phyloP scores from a whole-genome alignment of 1,140 invertebrate species.

The Rhynchophorus ferrugineus region DNA sequence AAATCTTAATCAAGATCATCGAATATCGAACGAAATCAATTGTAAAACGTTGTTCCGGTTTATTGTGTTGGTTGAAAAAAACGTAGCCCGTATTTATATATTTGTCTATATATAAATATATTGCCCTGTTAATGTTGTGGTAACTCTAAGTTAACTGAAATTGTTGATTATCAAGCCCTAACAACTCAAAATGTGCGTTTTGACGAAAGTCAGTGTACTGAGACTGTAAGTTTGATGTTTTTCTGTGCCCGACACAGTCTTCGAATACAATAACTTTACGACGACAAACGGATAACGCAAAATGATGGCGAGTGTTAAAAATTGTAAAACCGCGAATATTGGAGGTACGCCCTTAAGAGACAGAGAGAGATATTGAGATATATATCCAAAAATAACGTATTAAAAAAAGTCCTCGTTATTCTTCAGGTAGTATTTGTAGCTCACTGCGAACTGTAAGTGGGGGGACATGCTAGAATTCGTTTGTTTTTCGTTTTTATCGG shows the following conservation, averaged over 20 bases:
- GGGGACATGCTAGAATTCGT: constrained; percentile 27
- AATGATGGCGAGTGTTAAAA: constrained; percentile 4
- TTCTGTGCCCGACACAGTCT: constrained; percentile 32
- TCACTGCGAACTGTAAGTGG: constrained; percentile 27
- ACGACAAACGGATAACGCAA: constrained; percentile 14
- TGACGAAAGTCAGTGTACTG: constrained; percentile 31
- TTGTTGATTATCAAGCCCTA: constrained; percentile 25
- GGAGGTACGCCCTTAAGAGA: constrained; percentile 19
- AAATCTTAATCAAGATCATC: constrained; percentile 12
- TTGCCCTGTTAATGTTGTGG: constrained; percentile 31
- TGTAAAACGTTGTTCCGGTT: constrained; percentile 19
- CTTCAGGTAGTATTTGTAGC: constrained; percentile 28
- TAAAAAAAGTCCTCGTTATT: constrained; percentile 18
- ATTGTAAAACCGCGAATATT: constrained; percentile 10
- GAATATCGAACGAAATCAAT: constrained; percentile 15
- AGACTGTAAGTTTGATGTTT: constrained; percentile 30
- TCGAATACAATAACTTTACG: constrained; percentile 32
- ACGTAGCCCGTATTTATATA: constrained; percentile 31
- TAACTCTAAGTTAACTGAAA: constrained; percentile 23
- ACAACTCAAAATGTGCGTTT: constrained; percentile 11
- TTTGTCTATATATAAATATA: too few species aligned
- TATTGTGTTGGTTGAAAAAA: constrained; percentile 28
- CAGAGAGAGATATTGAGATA: neutral
- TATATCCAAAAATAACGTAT: constrained; percentile 6
- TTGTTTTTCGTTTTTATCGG: constrained; percentile 13